Evolutionary conservation across 2,113 vertebrate genomes (phyloP).

Genomic region (Todiramphus saurophagus): DNA sequence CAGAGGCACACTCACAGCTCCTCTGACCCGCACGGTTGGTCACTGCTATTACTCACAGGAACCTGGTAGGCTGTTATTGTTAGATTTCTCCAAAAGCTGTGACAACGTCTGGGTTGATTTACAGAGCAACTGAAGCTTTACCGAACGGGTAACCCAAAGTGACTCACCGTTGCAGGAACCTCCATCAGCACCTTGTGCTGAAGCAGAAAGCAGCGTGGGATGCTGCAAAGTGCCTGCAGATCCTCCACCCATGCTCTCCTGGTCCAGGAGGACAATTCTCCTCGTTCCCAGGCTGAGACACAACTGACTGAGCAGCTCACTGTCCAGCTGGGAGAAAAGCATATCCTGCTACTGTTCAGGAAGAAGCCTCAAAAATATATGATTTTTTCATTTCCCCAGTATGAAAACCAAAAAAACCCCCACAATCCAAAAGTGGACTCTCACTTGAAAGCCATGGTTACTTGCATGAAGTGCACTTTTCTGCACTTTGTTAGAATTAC

Average conservation of each 20-base stretch:
- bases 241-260: accelerated
- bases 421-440: background rate
- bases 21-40: conserved; percentile 52
- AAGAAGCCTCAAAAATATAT: background rate
- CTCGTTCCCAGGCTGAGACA: background rate
- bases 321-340: background rate
- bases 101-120: background rate
- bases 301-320: background rate
- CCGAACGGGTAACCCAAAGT: background rate
- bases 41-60: conserved; percentile 24
- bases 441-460: background rate
- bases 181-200: accelerated
- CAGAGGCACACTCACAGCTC: conserved; percentile 21
- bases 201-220: background rate
- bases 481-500: background rate
- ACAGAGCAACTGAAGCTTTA: background rate
- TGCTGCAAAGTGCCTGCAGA: background rate
- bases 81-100: background rate
- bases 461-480: background rate
- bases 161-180: background rate
- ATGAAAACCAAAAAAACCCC: background rate
- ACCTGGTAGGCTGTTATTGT: background rate
- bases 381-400: background rate
- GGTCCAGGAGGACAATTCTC: background rate
- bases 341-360: background rate